Base-by-base conservation (phyloP, 1,140 invertebrate species). In the Drosophila punjabiensis region DNA sequence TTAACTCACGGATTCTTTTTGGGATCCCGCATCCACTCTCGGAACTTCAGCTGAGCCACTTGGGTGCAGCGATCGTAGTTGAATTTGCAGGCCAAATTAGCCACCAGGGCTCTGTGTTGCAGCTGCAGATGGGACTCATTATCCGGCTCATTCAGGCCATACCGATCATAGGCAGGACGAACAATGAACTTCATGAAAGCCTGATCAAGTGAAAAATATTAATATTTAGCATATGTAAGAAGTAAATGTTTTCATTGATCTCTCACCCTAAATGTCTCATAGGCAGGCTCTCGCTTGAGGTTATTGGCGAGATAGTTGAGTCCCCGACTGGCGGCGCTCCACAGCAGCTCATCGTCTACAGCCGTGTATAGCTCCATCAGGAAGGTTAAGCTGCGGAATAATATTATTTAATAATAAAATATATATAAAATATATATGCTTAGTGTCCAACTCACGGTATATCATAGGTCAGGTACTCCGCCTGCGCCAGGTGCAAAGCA, bases 401-500 rank as follows among this genome's bases (percentile, higher is more conserved):
- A 45, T 6, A 20, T 20, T 2, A 13, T 20, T 45, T 10, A 45
- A 20, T 18, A 45, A 20, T n/a, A n/a, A n/a, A n/a, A n/a, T n/a
- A n/a, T n/a, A n/a, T n/a, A 24, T 24, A 24, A 11, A 20, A 43
- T 20, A 13, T 45, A 11, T 45, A 45, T 20, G 13, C 13, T 6
- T 6, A 1, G 3, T 56, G 14, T 3, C 8, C 24, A 45, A 45
- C 85, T 45, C 58, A 87, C 24, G 95, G 95, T 32, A 95, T 93
- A 14, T 94, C 88, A 71, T 97, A 97, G 47, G 94, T 82, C 3
- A 96, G 61, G 5, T 95, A 82, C 33, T 94, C 95, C 0, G 94
- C 94, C 76, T 95, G 94, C 0, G 96, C 96, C 48, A 98, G 93
- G 87, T 96, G 96, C 84, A 98, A 95, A 2, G 97, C 95, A 93